Evolutionary conservation across 2,888 invertebrate species (phyloP), one percentile per base, ranked within the genome.

Genomic region (Aleiodes alternator): DNA sequence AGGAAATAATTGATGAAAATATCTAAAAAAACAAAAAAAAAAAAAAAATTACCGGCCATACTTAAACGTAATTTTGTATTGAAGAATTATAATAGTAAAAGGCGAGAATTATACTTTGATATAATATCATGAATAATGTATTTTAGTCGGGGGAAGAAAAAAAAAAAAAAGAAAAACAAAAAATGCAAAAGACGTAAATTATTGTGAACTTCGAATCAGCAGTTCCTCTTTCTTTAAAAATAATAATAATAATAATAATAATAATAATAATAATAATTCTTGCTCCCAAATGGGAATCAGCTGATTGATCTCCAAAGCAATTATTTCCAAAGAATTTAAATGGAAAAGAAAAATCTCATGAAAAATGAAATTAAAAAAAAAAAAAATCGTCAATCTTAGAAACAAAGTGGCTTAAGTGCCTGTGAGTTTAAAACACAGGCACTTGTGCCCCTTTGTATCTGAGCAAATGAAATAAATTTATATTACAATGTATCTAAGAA

Each of bases 31-130:
- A n/a, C n/a, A 31, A 31, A 31, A 11, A 68, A 29, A 80, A 78
- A 80, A 82, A 82, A 82, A 76, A 86, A 84, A 85, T 86, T 84
- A 87, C 86, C 86, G 86, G 87, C 86, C 86, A 87, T 85, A 84
- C 55, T 82, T 85, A 84, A 86, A 81, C 85, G 85, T 82, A 83
- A 81, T 86, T 86, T 79, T 86, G 84, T 85, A 87, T 84, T 81
- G 81, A 82, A 12, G 48, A 53, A 69, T 69, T 51, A 53, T 61
- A 48, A 56, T 64, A 50, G 64, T 66, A 69, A 55, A 50, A 23
- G 68, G 23, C 16, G 23, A 61, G 50, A 51, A 57, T 51, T 66
- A 55, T 59, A 71, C 56, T 69, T 12, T 51, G 66, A 75, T 43
- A 69, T 50, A 14, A 51, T 51, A 55, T 68, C 8, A 38, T 38